Percentiles rank a stretch among this genome's conserved stretches.
phyloP scores from a whole-genome alignment of 92 coral and sea anemone species.

The Bergia sp. region DNA sequence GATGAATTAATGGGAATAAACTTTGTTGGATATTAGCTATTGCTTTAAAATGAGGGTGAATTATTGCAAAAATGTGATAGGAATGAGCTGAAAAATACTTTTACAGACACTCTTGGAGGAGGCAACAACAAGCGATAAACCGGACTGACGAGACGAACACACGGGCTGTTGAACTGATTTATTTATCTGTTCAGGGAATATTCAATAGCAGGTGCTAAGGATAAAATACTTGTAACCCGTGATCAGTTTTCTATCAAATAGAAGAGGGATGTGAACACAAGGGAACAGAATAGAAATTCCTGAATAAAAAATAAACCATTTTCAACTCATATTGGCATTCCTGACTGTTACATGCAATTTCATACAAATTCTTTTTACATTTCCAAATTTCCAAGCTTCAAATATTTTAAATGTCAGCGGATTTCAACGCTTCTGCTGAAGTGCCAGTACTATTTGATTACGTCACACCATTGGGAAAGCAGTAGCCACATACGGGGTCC shows the following conservation, averaged over 20 bases:
- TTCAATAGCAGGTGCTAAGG: neutral
- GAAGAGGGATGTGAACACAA: neutral
- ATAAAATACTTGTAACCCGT: neutral
- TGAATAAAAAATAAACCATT: neutral
- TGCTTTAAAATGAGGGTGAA: neutral
- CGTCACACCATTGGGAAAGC: constrained; percentile 14
- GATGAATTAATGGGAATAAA: no score
- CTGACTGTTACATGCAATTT: no score
- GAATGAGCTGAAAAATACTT: no score
- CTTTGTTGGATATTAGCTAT: no score
- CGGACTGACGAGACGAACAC: neutral
- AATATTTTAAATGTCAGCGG: no score
- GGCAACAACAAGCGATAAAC: neutral
- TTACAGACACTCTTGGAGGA: neutral
- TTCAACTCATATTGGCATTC: neutral
- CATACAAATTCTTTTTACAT: no score
- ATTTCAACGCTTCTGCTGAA: no score
- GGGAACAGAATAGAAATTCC: neutral
- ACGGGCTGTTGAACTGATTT: neutral
- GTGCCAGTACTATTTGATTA: neutral
- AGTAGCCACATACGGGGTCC: neutral
- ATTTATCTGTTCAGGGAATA: neutral
- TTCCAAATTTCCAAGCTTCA: no score
- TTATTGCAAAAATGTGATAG: no score
- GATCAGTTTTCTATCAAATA: neutral